Percentiles rank a stretch among this genome's conserved stretches.
These are phyloP conservation scores for Nephila pilipes DNA, from an alignment of 1,140 invertebrate species.

Conservation along the genomic window DNA sequence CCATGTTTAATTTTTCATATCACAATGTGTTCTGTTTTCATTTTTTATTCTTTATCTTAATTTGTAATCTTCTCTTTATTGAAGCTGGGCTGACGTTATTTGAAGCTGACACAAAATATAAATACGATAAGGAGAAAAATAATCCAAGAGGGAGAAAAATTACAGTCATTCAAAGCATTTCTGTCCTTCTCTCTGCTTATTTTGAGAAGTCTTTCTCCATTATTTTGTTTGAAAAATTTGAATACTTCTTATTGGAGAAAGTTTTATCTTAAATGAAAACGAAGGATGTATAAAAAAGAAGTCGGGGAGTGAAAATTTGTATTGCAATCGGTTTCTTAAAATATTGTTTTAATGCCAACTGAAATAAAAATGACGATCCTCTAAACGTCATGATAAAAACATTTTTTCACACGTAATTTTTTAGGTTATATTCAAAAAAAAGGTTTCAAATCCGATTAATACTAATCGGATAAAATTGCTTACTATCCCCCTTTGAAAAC, in stretches of 20 bases:
- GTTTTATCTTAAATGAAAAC: constrained; percentile 7
- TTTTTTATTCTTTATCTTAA: background rate
- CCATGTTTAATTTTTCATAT: background rate
- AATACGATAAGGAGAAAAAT: constrained; percentile 13
- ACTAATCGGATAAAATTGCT: too few species aligned
- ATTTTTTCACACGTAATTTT: too few species aligned
- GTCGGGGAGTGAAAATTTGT: too few species aligned
- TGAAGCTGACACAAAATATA: constrained; percentile 34
- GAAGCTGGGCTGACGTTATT: background rate
- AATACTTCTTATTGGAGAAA: background rate
- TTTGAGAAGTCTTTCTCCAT: background rate
- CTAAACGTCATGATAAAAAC: too few species aligned
- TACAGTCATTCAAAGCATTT: background rate
- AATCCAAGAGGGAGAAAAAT: background rate
- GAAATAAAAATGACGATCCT: too few species aligned
- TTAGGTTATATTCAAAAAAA: too few species aligned
- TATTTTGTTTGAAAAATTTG: background rate
- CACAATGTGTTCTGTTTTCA: background rate
- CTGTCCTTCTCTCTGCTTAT: too few species aligned
- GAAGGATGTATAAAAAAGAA: background rate
- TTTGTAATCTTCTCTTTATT: constrained; percentile 10
- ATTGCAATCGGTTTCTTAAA: too few species aligned
- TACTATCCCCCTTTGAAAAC: too few species aligned
- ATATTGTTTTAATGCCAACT: too few species aligned
- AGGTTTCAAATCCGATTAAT: too few species aligned